phyloP scores from a whole-genome alignment of 2,888 invertebrate species.

The Leptura quadrifasciata region DNA sequence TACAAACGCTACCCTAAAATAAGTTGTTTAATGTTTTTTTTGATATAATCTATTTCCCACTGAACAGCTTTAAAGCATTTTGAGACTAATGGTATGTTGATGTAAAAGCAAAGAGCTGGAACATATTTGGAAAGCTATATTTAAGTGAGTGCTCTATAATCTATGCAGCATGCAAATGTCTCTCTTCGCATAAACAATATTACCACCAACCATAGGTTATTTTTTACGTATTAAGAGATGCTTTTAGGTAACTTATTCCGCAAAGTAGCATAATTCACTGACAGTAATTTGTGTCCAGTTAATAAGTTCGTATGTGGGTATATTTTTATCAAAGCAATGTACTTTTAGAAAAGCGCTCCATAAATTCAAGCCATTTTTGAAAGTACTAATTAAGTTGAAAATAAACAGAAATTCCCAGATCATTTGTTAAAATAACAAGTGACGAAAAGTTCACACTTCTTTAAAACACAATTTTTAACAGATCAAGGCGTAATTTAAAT shows the following conservation, averaged over 20 bases:
- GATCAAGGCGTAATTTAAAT: too few relatives aligned
- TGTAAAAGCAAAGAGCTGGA: slow-evolving; percentile 28
- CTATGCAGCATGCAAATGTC: background rate
- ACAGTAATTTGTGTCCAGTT: background rate
- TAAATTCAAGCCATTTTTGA: too few relatives aligned
- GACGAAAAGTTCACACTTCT: too few relatives aligned
- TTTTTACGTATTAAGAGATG: background rate
- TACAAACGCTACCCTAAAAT: background rate
- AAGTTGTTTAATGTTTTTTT: background rate
- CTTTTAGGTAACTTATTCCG: too few relatives aligned
- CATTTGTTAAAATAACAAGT: too few relatives aligned
- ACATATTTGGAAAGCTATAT: slow-evolving; percentile 21
- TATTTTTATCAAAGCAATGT: background rate
- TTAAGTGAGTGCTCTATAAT: slow-evolving; percentile 2
- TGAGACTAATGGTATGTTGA: slow-evolving; percentile 28
- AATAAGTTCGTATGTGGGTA: background rate
- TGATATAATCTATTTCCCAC: slow-evolving; percentile 5
- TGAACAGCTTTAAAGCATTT: slow-evolving; percentile 20
- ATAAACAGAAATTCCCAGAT: too few relatives aligned
- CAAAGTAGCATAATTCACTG: background rate
- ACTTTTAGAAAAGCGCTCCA: too few relatives aligned
- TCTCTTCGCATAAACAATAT: background rate
- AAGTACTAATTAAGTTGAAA: too few relatives aligned
- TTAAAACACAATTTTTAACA: too few relatives aligned
- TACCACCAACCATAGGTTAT: background rate